These are phyloP conservation scores for Typhlomys cinereus DNA, from an alignment of 2,113 vertebrate species.

Conservation along the genomic window DNA sequence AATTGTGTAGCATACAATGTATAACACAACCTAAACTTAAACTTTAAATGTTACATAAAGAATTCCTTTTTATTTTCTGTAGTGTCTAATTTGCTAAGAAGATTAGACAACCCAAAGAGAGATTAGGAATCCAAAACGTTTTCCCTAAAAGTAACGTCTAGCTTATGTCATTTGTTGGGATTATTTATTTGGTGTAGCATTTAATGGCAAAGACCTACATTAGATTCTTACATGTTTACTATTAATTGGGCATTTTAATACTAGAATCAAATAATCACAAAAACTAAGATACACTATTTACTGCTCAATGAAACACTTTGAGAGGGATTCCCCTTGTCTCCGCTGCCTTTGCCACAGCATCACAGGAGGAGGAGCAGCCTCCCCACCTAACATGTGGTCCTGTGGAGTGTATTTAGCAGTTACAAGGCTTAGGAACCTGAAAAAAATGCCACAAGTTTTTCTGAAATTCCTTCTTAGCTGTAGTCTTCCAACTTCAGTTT, in stretches of 20 bases:
- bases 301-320: neutral
- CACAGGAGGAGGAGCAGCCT: too few relatives aligned
- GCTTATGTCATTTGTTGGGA: neutral
- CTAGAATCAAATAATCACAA: neutral
- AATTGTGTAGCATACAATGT: neutral
- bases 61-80: neutral
- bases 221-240: neutral
- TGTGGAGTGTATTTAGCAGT: too few relatives aligned
- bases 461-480: neutral
- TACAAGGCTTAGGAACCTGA: too few relatives aligned
- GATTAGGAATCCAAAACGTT: neutral
- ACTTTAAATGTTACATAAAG: neutral
- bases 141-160: neutral
- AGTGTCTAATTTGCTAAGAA: neutral
- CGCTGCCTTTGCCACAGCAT: neutral
- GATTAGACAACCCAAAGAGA: neutral
- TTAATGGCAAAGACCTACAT: neutral
- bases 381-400: too few relatives aligned
- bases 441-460: conserved; percentile 3
- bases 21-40: neutral
- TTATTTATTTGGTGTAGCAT: neutral
- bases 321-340: neutral
- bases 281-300: neutral
- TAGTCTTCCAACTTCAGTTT: too few relatives aligned
- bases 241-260: neutral